Base-by-base conservation (phyloP, 2,113 vertebrate genomes). In the Hystrix brachyura region DNA sequence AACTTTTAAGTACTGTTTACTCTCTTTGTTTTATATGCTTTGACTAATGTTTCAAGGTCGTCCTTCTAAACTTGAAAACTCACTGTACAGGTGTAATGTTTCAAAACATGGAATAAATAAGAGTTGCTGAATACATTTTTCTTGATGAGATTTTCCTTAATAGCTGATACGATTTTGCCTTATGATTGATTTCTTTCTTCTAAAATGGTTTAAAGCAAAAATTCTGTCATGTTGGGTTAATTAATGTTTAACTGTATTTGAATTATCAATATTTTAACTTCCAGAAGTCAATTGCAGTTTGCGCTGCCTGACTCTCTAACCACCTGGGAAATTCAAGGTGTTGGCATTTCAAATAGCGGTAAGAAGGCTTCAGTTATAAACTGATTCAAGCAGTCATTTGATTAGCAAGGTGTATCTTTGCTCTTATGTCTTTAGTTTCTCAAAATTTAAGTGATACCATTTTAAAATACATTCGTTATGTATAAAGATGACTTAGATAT, bases 221-320 rank as follows among this genome's bases (percentile, higher is more conserved):
- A 83, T 76, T 59, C 72, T 84, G 13, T 92, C 32, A 38, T 34
- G 5, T 59, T 91, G 78, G 10, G 19, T 82, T 95, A 67, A 80
- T 90, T 21, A 81, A 46, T 65, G 7, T 90, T 43, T 53, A 25
- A 60, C 34, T 83, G 14, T 90, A 72, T 91, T 88, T 92, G 29
- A 97, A 92, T 67, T 67, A 62, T 94, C 53, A 91, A 97, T 1
- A 29, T 91, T 98, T 98, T 82, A 78, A 80, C 59, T 86, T 97
- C 92, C 60, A 99, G 99, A 19, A 93, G 10, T 11, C 95, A 98
- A 84, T 72, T 99, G 82, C 97, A 48, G 7, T 25, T 98, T 80
- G 95, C 38, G 57, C 97, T 99, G 13, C 99, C 99, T 9, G 99
- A 99, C 98, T 99, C 99, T 13, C 98, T 99, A 48, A 99, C 99